Base-by-base conservation (phyloP, 2,888 invertebrate genomes). In the Nymphalis urticae region DNA sequence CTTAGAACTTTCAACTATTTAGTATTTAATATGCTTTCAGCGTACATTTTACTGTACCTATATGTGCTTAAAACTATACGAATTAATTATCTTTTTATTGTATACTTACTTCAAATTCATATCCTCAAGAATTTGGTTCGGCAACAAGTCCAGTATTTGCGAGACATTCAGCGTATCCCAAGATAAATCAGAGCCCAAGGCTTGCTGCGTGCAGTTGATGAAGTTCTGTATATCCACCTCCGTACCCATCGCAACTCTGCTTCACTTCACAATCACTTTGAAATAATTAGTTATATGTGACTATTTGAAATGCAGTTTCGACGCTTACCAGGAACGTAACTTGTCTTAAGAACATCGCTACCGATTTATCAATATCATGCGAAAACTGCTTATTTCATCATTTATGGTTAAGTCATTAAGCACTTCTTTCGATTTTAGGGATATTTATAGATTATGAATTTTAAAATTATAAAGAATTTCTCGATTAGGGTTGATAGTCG, bases 181-280 rank as follows among this genome's bases (percentile, higher is more conserved):
- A n/a, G 82, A 80, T 56, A 80, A 79, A 72, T 90, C 86, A 16
- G 79, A 76, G 6, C 87, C 85, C 71, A 92, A 72, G 48, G 90
- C 82, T 77, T 89, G 85, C 82, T 90, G 86, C 51, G 92, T 90
- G 78, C 92, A 92, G 84, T 92, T 92, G 73, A 92, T 84, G 69
- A 92, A 90, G 72, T 81, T 85, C 79, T 87, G 85, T 19, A 92
- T 82, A 69, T 92, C 90, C 56, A 82, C 77, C 71, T 92, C 92
- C 66, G 89, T 83, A 77, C 89, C 88, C 90, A 91, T 92, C 21
- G 82, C 82, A 70, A 80, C 68, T 72, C 63, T 82, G 78, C 24
- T 54, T 65, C 65, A 68, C 65, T 70, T 53, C 59, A 72, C 62
- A 53, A 24, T 17, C 27, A 54, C 48, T 62, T 61, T 56, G 9